Evolutionary conservation across 2,797 vertebrate species (phyloP).

Genomic region (Aplochiton taeniatus): DNA sequence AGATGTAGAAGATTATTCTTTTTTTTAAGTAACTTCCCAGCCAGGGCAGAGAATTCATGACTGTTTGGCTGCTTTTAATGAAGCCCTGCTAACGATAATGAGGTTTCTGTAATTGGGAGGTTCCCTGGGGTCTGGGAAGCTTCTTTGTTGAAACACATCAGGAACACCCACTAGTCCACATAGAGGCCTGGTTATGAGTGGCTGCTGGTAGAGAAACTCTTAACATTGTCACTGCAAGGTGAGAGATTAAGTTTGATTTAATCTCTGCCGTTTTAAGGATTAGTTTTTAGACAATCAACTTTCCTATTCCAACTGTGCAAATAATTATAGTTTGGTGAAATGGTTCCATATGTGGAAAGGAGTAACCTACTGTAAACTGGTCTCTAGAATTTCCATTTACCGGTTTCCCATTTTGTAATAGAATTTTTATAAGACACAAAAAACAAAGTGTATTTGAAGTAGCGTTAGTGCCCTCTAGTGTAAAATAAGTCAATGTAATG

Average conservation of each 20-base stretch:
- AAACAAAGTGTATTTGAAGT: conserved; percentile 7
- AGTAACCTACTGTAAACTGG: conserved; percentile 33
- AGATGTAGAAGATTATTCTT: too few relatives aligned
- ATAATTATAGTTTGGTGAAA: conserved; percentile 39
- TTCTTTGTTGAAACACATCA: conserved; percentile 39
- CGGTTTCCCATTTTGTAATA: conserved; percentile 26
- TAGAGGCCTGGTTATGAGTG: conserved; percentile 47
- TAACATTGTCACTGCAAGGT: conserved; percentile 38
- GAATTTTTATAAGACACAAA: conserved; percentile 26
- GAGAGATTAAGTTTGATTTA: conserved; percentile 43
- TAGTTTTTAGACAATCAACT: conserved; percentile 49
- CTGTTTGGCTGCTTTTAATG: conserved; percentile 39
- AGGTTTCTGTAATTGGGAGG: conserved; percentile 44
- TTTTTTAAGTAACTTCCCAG: too few relatives aligned
- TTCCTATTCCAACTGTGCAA: conserved; percentile 33
- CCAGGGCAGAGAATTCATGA: too few relatives aligned
- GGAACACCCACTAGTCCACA: conserved; percentile 31
- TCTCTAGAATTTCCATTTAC: conserved; percentile 26
- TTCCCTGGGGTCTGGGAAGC: conserved; percentile 41
- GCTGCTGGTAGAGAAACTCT: conserved; percentile 24
- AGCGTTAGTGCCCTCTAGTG: conserved; percentile 57
- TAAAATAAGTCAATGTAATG: conserved; percentile 11
- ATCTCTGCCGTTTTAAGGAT: conserved; percentile 54
- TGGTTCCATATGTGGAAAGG: conserved; percentile 25
- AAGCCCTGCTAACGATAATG: conserved; percentile 42